phyloP scores from a whole-genome alignment of 2,113 vertebrate genomes.

The Leucoraja erinaceus region DNA sequence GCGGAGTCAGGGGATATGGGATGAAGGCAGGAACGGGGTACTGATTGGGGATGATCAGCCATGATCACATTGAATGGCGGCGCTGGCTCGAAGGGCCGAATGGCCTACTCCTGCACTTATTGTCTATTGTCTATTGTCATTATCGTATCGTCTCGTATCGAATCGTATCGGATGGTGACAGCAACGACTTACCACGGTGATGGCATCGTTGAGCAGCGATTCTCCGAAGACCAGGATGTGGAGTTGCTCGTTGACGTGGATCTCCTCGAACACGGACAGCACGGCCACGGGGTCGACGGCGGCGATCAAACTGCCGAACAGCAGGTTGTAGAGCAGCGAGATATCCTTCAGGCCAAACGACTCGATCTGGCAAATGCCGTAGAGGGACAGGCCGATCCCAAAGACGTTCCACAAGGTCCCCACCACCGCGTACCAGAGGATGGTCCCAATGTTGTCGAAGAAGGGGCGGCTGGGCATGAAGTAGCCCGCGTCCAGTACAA shows the following conservation, averaged over 20 bases:
- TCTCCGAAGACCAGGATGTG: conserved; percentile 73
- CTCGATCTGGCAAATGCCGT: conserved; percentile 64
- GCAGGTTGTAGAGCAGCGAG: conserved; percentile 69
- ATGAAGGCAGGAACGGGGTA: too few species aligned
- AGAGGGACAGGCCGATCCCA: conserved; percentile 67
- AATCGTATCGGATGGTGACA: too few species aligned
- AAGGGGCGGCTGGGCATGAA: conserved; percentile 71
- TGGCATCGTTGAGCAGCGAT: conserved; percentile 67
- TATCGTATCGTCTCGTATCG: too few species aligned
- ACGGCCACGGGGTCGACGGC: conserved; percentile 68
- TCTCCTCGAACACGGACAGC: conserved; percentile 72
- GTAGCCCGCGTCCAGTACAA: conserved; percentile 70
- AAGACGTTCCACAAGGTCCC: conserved; percentile 70
- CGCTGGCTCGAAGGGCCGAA: too few species aligned
- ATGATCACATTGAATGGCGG: too few species aligned
- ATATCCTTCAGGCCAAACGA: conserved; percentile 58
- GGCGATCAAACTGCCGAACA: conserved; percentile 67
- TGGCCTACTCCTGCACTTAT: too few species aligned
- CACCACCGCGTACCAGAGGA: conserved; percentile 59
- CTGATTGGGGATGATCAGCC: too few species aligned
- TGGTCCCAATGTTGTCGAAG: conserved; percentile 70
- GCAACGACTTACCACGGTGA: conserved; percentile 61
- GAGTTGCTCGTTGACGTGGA: conserved; percentile 73
- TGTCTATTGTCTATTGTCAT: too few species aligned
- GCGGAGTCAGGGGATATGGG: too few species aligned